phyloP scores from a whole-genome alignment of 2,888 invertebrate genomes.

The Phrixothrix hirtus region DNA sequence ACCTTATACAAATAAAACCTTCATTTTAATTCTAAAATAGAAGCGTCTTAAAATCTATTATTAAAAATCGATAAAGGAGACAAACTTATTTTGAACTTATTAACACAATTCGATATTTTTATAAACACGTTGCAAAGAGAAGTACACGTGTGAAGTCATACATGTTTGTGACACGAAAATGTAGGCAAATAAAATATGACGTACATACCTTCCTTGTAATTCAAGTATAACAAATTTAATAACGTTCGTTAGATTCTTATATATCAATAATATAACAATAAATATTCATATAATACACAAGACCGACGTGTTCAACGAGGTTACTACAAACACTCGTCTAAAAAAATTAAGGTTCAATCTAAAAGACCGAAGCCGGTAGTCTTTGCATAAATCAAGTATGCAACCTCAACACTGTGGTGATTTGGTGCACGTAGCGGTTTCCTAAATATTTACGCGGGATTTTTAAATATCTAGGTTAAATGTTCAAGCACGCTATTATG shows the following conservation, averaged over 20 bases:
- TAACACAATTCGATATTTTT: neutral
- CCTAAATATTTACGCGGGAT: constrained; percentile 21
- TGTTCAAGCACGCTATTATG: too few species aligned
- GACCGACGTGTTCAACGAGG: constrained; percentile 17
- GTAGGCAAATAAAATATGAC: constrained; percentile 31
- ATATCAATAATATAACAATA: constrained; percentile 27
- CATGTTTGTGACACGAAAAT: constrained; percentile 29
- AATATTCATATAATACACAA: constrained; percentile 35
- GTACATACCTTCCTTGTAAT: constrained; percentile 35
- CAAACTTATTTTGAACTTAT: neutral
- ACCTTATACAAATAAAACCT: too few species aligned
- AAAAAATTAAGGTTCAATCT: constrained; percentile 19
- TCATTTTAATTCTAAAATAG: too few species aligned
- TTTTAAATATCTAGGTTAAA: too few species aligned
- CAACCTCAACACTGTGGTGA: constrained; percentile 23
- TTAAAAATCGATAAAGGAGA: neutral
- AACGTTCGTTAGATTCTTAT: constrained; percentile 31
- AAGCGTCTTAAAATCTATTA: neutral
- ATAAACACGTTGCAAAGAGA: constrained; percentile 6
- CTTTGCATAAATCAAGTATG: constrained; percentile 34
- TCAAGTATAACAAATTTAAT: constrained; percentile 38
- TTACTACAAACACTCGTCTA: constrained; percentile 30
- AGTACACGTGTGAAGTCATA: constrained; percentile 35
- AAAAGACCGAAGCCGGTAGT: constrained; percentile 34
- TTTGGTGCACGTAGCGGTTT: constrained; percentile 35